Base-by-base conservation (phyloP, 2,797 vertebrate species). In the Poecilia picta region DNA sequence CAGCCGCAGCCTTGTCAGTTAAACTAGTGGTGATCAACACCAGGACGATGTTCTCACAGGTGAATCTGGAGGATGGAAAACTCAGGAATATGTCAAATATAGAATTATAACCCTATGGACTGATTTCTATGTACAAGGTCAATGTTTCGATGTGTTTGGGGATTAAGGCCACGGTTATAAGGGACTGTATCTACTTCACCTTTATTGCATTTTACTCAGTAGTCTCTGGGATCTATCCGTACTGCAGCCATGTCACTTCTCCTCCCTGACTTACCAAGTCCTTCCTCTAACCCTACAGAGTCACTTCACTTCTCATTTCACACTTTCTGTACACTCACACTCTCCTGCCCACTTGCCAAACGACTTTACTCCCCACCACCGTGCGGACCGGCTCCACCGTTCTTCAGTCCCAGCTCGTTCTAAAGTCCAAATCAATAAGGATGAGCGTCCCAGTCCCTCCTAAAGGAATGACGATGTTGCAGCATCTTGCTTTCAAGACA, bases 91-190 rank as follows among this genome's bases (percentile, higher is more conserved):
- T 89, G 88, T 76, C 87, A 62, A 88, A 90, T 80, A 84, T 80
- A 82, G 89, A 89, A 88, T 91, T 86, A 85, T 88, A 88, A 92
- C 82, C 82, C 83, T 87, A 81, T 85, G 74, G 89, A 85, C 80
- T 88, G 81, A 86, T 78, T 77, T 95, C 80, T 95, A 92, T 94
- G 80, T 94, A 94, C 93, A 95, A 82, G 82, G 85, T 89, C 74
- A 47, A 92, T 79, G 84, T 88, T 85, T 88, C 28, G 74, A 85
- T 87, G 82, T 83, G 79, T 92, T 89, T 83, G 73, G 89, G 90
- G 87, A 87, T 91, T 94, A 95, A 95, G 95, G 94, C 94, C 93
- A 94, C 94, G 85, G 86, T 89, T 94, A 92, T 87, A 89, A 83
- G 89, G 88, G 91, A 92, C 87, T 89, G 79, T 84, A 81, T 84